These are phyloP conservation scores for Neolamprologus toae DNA, from an alignment of 2,113 vertebrate species.

Conservation along the genomic window DNA sequence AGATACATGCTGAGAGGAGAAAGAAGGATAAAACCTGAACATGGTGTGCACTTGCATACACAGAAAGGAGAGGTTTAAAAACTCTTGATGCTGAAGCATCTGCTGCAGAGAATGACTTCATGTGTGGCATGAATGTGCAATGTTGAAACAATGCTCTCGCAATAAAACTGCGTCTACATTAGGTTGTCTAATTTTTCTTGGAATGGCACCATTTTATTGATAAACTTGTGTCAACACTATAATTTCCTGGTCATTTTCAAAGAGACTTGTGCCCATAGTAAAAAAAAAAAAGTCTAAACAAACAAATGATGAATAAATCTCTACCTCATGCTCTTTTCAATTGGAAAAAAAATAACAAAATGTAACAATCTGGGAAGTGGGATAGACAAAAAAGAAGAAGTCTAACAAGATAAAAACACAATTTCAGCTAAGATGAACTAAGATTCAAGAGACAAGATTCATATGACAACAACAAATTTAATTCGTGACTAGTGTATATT, in stretches of 20 bases:
- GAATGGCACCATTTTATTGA: background rate
- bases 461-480: background rate
- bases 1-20: background rate
- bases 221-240: background rate
- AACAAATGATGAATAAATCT: background rate
- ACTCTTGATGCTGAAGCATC: background rate
- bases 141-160: background rate
- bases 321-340: background rate
- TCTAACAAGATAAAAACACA: background rate
- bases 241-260: background rate
- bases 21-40: background rate
- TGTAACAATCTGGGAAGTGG: background rate
- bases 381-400: background rate
- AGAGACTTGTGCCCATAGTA: background rate
- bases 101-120: background rate
- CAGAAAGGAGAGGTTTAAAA: background rate
- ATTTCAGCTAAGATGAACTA: background rate
- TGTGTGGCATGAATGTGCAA: background rate
- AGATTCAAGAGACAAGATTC: background rate
- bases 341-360: fast-evolving
- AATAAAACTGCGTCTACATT: background rate
- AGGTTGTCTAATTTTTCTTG: background rate
- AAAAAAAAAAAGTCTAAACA: background rate
- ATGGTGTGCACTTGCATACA: background rate
- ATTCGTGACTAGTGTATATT: background rate